A percentile compares a stretch with the other conserved stretches of the same genome.
These are phyloP conservation scores for Chiridota heheva DNA, from an alignment of 35 echinoderm and acorn worm genomes.

Conservation along the genomic window DNA sequence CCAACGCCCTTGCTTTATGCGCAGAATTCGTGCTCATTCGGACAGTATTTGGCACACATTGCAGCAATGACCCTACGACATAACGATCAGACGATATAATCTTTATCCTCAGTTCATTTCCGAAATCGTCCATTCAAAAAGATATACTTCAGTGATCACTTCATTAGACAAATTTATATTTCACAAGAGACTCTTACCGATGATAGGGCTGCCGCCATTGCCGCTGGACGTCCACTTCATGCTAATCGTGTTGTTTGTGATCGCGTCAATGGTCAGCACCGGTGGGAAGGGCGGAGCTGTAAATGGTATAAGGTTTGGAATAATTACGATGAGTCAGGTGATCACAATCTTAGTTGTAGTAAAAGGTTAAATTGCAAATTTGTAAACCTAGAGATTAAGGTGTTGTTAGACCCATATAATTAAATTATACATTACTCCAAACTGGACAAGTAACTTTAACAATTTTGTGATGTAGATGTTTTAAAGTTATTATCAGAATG, in stretches of 20 bases:
- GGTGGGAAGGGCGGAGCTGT: conserved; percentile 88
- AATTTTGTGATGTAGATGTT: too few species aligned
- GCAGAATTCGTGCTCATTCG: too few species aligned
- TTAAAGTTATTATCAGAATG: too few species aligned
- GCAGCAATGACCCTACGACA: too few species aligned
- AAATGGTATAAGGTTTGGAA: conserved; percentile 12
- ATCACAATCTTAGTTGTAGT: background rate
- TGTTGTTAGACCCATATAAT: too few species aligned
- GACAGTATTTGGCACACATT: too few species aligned
- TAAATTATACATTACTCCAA: too few species aligned
- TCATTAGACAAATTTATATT: background rate
- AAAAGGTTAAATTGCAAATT: background rate
- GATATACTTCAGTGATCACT: background rate
- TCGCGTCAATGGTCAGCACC: conserved; percentile 27
- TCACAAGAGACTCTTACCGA: conserved; percentile 55
- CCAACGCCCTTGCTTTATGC: too few species aligned
- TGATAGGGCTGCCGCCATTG: conserved; percentile 83
- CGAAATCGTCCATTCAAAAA: background rate
- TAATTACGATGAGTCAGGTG: background rate
- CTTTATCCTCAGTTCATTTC: background rate
- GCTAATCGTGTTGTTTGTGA: conserved; percentile 54
- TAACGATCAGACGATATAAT: background rate
- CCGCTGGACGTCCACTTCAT: conserved; percentile 79
- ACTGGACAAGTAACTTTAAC: too few species aligned
- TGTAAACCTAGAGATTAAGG: too few species aligned